Base-by-base conservation (phyloP, 2,113 vertebrate genomes). In the Picathartes gymnocephalus region DNA sequence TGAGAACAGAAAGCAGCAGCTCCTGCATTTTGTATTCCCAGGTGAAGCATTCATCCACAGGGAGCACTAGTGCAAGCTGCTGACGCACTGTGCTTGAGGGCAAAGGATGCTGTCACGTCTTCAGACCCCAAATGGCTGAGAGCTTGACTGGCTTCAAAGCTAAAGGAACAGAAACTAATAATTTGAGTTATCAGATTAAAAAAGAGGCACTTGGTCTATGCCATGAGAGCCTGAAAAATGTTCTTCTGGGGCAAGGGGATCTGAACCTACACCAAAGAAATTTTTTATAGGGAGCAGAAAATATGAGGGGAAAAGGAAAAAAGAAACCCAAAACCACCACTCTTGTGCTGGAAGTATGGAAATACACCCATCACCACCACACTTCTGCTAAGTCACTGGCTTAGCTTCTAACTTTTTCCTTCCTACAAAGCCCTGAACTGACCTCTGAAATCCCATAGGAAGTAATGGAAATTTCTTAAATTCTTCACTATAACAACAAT, bases 41-140 rank as follows among this genome's bases (percentile, higher is more conserved):
- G 50, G 83, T 92, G 89, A 69, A 77, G 27, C 44, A 16, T 68
- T 69, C 73, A 51, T 16, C 64, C 83, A 24, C 45, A 21, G 82
- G 80, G 58, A 88, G 20, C 68, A 23, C 42, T 27, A 33, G 17
- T 21, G 73, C 88, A 79, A 89, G 85, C 87, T 86, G 72, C 92
- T 0, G 0, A 25, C 4, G 0, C 0, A 3, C 54, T 64, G 44
- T 15, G 61, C 15, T 3, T 0, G 0, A 42, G 81, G 56, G 69
- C 51, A 57, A 37, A 74, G 57, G 42, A 81, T 2, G 1, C 70
- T 45, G 42, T 45, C 66, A 27, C 51, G 37, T 71, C 78, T 48
- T 45, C 70, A 74, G 56, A 74, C 30, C 61, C 73, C 47, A 74
- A 84, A 84, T 1, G 3, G 42, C 69, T 5, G 2, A 45, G 39